Evolutionary conservation across 2,888 invertebrate genomes (phyloP).

Genomic region (Plebejus argus): DNA sequence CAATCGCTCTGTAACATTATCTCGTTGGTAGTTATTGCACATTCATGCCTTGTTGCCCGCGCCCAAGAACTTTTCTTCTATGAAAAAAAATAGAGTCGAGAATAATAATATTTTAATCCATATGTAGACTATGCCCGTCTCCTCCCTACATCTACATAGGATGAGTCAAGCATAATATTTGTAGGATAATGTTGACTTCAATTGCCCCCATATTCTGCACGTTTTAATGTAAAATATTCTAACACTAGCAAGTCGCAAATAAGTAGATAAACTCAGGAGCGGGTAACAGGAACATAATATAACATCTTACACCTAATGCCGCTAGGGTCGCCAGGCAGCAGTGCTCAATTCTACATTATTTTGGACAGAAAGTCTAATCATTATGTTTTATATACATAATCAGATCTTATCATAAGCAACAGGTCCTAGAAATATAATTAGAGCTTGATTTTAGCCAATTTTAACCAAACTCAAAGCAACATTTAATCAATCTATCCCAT

Average conservation of each 20-base stretch:
- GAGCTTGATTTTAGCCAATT: not conserved
- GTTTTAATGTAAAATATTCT: not conserved
- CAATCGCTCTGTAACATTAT: not conserved
- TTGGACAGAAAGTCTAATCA: not conserved
- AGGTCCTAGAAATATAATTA: not conserved
- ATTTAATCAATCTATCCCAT: not conserved
- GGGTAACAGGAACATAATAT: not conserved
- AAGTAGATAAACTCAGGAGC: not conserved
- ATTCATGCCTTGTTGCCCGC: not conserved
- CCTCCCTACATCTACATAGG: no score
- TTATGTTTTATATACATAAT: not conserved
- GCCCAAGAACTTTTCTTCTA: not conserved
- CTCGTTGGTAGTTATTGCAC: constrained; percentile 10
- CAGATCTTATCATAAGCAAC: not conserved
- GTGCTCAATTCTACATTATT: not conserved
- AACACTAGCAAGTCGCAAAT: not conserved
- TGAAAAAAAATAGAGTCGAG: not conserved
- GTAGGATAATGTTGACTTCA: no score
- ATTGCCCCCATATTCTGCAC: not conserved
- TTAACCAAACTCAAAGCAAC: not conserved
- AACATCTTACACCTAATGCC: constrained; percentile 12
- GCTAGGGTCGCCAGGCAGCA: not conserved
- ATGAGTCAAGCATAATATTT: no score
- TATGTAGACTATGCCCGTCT: no score
- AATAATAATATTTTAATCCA: no score